Evolutionary conservation across 2,888 invertebrate genomes (phyloP), one percentile per base, ranked within the genome.

Genomic region (Chrysomela aeneicollis): DNA sequence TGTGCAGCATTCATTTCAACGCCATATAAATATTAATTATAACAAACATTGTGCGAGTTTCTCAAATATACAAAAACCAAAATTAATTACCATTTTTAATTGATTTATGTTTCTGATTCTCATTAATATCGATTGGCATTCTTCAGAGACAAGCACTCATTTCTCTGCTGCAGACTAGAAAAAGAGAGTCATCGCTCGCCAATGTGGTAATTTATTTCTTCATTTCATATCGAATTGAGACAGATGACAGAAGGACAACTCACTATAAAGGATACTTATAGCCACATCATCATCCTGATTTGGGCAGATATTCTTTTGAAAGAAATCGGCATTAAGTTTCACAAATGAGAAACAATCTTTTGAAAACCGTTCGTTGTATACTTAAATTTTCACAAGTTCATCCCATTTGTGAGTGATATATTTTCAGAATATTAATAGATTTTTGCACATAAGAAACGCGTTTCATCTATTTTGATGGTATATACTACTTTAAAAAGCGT

Each of bases 11-110:
- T 73, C 67, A 68, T 68, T 71, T 72, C 74, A 71, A 74, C 74
- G 74, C 73, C 63, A 71, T 73, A 78, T 78, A 78, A 79, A 78
- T 78, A 78, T 79, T 78, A 76, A 78, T 78, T 74, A 73, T 73
- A 68, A 74, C 74, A 75, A 75, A 72, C 73, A 75, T 75, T 76
- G 74, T 69, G 74, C 75, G 66, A 73, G 71, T 74, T 73, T 74
- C 76, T 73, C 68, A 69, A 73, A 71, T 71, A 68, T 51, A 61
- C 68, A 53, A 76, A 75, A 76, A 72, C 66, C 70, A 61, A 71
- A 71, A 74, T 74, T 75, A 73, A 75, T 75, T 77, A 74, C 66
- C 74, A 74, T 76, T 72, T 71, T 72, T 73, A 74, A 74, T 76
- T 72, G 73, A 76, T 74, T 74, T 74, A 74, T 74, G 69, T 54